phyloP scores from a whole-genome alignment of 2,888 invertebrate genomes.

The Scaptomyza caliginosa region DNA sequence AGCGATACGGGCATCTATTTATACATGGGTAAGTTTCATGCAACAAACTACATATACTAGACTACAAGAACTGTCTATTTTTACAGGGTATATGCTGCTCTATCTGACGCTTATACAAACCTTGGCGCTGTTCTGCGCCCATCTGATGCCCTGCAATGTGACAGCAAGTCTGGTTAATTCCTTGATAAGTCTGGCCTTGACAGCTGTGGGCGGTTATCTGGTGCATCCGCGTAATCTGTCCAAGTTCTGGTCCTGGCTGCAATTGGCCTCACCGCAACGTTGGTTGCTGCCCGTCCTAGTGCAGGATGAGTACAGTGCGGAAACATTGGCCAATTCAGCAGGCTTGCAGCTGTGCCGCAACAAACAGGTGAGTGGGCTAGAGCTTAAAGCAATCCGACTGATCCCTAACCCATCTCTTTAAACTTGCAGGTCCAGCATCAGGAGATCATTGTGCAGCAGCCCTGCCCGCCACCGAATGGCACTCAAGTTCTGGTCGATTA shows the following conservation, averaged over 20 bases:
- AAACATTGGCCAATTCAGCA: slow-evolving; percentile 86
- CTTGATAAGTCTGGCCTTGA: slow-evolving; percentile 86
- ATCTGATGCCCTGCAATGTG: slow-evolving; percentile 88
- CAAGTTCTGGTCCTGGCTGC: slow-evolving; percentile 87
- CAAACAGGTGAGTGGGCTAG: slow-evolving; percentile 86
- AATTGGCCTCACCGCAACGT: slow-evolving; percentile 88
- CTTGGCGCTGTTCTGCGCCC: slow-evolving; percentile 88
- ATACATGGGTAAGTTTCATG: slow-evolving; percentile 86
- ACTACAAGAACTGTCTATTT: background rate
- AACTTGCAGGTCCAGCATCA: slow-evolving; percentile 89
- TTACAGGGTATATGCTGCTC: slow-evolving; percentile 88
- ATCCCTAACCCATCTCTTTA: rapidly evolving
- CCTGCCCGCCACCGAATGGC: slow-evolving; percentile 92
- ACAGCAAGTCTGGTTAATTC: slow-evolving; percentile 87
- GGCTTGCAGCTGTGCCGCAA: slow-evolving; percentile 87
- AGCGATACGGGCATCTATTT: slow-evolving; percentile 89
- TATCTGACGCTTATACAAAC: slow-evolving; percentile 89
- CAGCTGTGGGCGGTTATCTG: slow-evolving; percentile 88
- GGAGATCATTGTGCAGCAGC: slow-evolving; percentile 93
- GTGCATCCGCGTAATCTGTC: slow-evolving; percentile 89
- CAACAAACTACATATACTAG: background rate
- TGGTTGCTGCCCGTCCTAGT: slow-evolving; percentile 90
- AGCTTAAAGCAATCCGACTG: background rate
- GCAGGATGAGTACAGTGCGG: slow-evolving; percentile 87
- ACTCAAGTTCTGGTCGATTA: slow-evolving; percentile 87